Base-by-base conservation (phyloP, 1,140 invertebrate species). In the Gonioctena quinquepunctata region DNA sequence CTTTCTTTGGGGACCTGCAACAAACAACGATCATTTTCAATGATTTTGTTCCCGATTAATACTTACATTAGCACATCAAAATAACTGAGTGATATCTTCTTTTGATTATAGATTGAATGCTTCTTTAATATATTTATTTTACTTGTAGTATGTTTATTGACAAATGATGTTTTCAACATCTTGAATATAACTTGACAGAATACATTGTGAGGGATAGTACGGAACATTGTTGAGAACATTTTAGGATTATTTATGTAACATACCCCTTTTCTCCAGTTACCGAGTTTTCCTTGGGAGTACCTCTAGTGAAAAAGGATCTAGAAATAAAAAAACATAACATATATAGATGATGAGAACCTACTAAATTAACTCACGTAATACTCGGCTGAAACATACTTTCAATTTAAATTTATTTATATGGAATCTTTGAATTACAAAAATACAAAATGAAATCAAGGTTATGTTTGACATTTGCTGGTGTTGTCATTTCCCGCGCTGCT, bases 361-460 rank as follows among this genome's bases (percentile, higher is more conserved):
- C 11, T 59, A 23, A 59, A 59, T n/a, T n/a, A 42, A 62, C 60
- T 62, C 8, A 65, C 63, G 63, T 65, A 18, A 65, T 65, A 25
- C 42, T 65, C 22, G 50, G 50, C 16, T 42, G 33, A n/a, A 42
- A 42, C 33, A 42, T 42, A 42, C 33, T 42, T 42, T 42, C 33
- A 42, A 42, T 42, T 42, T 42, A 4, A 42, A 13, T n/a, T 42
- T 42, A 42, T 13, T n/a, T 42, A 11, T 13, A n/a, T n/a, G 13
- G 8, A 42, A 42, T 11, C 4, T 42, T 42, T 42, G 16, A 42
- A 42, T 42, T n/a, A n/a, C n/a, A n/a, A n/a, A n/a, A n/a, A n/a
- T n/a, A n/a, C n/a, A n/a, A n/a, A n/a, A n/a, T n/a, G n/a, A n/a
- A n/a, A n/a, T n/a, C n/a, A n/a, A n/a, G n/a, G n/a, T n/a, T n/a